A percentile compares a stretch with the other conserved stretches of the same genome.
These are phyloP conservation scores for Stegodyphus mimosarum DNA, from an alignment of 1,140 invertebrate species.

Conservation along the genomic window DNA sequence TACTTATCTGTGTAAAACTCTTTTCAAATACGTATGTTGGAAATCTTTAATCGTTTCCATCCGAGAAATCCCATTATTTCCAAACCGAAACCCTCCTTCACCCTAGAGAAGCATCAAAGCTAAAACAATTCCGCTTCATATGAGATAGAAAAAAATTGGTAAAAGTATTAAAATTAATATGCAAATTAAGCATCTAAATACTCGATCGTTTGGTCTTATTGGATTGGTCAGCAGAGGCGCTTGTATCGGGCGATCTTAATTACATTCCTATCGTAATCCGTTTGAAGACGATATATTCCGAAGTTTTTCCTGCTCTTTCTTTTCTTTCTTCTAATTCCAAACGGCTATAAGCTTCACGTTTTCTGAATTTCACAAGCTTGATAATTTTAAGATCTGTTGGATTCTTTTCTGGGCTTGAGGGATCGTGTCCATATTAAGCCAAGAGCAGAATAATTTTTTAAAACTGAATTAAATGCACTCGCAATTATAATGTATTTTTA, in stretches of 20 bases:
- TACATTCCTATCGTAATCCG: slow-evolving; percentile 42
- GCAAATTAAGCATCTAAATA: slow-evolving; percentile 55
- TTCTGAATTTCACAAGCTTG: slow-evolving; percentile 38
- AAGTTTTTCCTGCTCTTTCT: slow-evolving; percentile 6
- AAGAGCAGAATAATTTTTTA: background rate
- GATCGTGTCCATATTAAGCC: background rate
- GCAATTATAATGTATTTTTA: too few relatives aligned
- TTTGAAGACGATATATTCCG: slow-evolving; percentile 2
- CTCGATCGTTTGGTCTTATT: slow-evolving; percentile 50
- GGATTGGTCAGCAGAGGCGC: slow-evolving; percentile 49
- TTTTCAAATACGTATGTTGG: background rate
- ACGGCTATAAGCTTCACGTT: background rate
- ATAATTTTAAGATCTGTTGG: slow-evolving; percentile 22
- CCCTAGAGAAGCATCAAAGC: slow-evolving; percentile 15
- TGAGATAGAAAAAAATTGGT: background rate
- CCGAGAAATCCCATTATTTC: slow-evolving; percentile 34
- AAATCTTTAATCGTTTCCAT: slow-evolving; percentile 37
- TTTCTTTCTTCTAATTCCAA: background rate
- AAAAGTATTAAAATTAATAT: slow-evolving; percentile 57
- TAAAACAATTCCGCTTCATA: slow-evolving; percentile 16
- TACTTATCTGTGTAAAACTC: background rate
- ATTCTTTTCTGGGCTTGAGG: background rate
- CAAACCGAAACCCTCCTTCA: background rate
- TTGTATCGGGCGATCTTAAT: slow-evolving; percentile 43
- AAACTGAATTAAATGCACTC: too few relatives aligned